These are phyloP conservation scores for Holothuria glaberrima DNA, from an alignment of 35 echinoderm and acorn worm species.

Conservation along the genomic window DNA sequence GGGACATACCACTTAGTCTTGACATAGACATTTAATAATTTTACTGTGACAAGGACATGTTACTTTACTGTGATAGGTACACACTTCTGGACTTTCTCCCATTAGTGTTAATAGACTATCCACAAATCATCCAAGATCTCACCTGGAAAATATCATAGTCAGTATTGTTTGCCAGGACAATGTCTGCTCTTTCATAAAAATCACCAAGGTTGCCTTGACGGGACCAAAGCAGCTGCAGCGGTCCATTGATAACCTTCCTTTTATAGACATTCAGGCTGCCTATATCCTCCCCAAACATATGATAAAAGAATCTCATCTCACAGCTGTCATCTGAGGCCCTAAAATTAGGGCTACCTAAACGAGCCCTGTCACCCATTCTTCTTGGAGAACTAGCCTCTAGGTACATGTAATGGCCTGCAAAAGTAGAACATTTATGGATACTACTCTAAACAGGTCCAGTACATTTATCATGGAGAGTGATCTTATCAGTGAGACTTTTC, in stretches of 20 bases:
- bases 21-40: too few relatives aligned
- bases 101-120: too few relatives aligned
- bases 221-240: constrained; percentile 69
- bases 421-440: not conserved
- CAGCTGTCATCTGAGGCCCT: not conserved
- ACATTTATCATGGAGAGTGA: too few relatives aligned
- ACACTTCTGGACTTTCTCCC: too few relatives aligned
- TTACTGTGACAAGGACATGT: too few relatives aligned
- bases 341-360: constrained; percentile 77
- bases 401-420: constrained; percentile 70
- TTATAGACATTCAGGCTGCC: constrained; percentile 84
- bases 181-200: constrained; percentile 79
- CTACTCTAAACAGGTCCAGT: too few relatives aligned
- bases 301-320: constrained; percentile 88
- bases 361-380: constrained; percentile 64
- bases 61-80: too few relatives aligned
- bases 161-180: constrained; percentile 47
- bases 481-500: too few relatives aligned
- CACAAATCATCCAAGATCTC: not conserved
- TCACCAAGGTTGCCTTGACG: constrained; percentile 78
- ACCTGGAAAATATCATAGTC: constrained; percentile 84
- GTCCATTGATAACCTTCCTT: constrained; percentile 78
- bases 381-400: constrained; percentile 76
- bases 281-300: constrained; percentile 89
- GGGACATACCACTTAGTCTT: too few relatives aligned